Conservation (phyloP, 2,113 vertebrate species). For the Saccopteryx leptura region DNA sequence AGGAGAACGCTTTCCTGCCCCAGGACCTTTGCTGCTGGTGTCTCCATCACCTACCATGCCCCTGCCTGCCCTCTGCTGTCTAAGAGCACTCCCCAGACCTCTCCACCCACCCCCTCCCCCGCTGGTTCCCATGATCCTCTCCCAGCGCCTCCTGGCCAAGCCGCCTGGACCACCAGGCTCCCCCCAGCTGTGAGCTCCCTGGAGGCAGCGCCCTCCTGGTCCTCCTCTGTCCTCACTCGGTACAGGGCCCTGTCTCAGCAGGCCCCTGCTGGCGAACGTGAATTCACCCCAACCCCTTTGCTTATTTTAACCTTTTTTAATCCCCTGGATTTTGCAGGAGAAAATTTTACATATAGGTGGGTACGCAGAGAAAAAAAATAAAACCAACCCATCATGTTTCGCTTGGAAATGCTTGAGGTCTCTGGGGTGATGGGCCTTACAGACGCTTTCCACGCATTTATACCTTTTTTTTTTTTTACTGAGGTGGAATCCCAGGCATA, state of each 20-base stretch:
- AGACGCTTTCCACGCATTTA: too few relatives aligned
- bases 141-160: not conserved
- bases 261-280: not conserved
- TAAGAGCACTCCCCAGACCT: not conserved
- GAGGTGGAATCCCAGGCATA: not conserved
- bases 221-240: not conserved
- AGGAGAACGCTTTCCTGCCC: too few relatives aligned
- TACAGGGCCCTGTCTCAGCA: not conserved
- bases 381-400: not conserved
- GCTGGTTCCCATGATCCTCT: not conserved
- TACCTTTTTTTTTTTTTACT: not conserved
- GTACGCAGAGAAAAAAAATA: not conserved
- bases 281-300: not conserved
- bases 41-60: not conserved
- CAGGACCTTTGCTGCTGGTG: not conserved
- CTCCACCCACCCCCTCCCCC: not conserved
- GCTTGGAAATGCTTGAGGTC: rapidly evolving
- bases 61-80: not conserved
- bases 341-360: not conserved
- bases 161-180: not conserved
- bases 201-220: not conserved
- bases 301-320: not conserved
- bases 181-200: not conserved
- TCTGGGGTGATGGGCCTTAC: not conserved
- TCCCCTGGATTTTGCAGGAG: not conserved